Percentiles rank a stretch among this genome's conserved stretches.
phyloP scores from a whole-genome alignment of 2,113 vertebrate genomes.

The Leptodactylus fuscus region DNA sequence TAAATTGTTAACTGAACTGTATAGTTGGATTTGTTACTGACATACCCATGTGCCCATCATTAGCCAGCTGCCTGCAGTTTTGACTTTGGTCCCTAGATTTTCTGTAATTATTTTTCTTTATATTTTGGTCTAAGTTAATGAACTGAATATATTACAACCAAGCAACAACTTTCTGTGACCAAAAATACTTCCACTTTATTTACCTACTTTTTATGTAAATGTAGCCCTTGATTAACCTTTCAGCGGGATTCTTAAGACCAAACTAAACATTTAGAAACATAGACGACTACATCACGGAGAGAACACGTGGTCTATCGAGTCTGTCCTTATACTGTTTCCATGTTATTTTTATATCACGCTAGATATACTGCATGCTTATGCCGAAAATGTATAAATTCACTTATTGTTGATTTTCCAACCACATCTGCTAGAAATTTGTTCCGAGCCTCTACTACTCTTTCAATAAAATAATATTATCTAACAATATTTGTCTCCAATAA shows the following conservation, averaged over 20 bases:
- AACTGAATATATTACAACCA: slow-evolving; percentile 57
- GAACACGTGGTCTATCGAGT: too few relatives aligned
- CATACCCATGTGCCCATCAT: slow-evolving; percentile 59
- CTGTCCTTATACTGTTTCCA: too few relatives aligned
- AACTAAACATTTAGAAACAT: not conserved
- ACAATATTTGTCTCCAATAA: too few relatives aligned
- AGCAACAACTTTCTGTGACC: slow-evolving; percentile 52
- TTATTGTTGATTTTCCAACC: too few relatives aligned
- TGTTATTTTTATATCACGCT: too few relatives aligned
- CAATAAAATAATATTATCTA: too few relatives aligned
- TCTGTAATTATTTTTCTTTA: slow-evolving; percentile 60
- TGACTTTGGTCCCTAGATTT: slow-evolving; percentile 57
- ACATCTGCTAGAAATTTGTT: too few relatives aligned
- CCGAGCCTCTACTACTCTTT: too few relatives aligned
- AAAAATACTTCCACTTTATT: slow-evolving; percentile 25
- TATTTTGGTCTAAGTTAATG: slow-evolving; percentile 60
- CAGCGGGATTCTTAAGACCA: not conserved
- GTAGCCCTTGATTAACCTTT: slow-evolving; percentile 54
- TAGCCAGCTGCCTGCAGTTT: slow-evolving; percentile 59
- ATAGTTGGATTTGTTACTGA: slow-evolving; percentile 60
- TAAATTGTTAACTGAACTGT: slow-evolving; percentile 61
- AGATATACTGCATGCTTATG: too few relatives aligned
- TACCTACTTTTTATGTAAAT: slow-evolving; percentile 46
- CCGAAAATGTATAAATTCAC: too few relatives aligned
- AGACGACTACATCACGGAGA: too few relatives aligned